These are phyloP conservation scores for Alcedo quadribrachys DNA, from an alignment of 2,797 vertebrate genomes.

Conservation along the genomic window DNA sequence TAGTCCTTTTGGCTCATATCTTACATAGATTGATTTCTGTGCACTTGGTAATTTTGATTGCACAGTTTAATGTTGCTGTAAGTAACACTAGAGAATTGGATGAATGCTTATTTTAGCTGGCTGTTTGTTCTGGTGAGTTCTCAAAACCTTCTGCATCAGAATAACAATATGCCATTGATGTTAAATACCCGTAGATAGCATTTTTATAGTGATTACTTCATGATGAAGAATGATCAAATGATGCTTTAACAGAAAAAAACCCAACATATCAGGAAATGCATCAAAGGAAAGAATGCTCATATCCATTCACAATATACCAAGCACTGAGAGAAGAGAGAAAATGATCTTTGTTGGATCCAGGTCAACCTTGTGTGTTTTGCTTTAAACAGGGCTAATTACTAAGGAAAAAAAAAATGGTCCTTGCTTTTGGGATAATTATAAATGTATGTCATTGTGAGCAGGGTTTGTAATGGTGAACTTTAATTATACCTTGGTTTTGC, in stretches of 20 bases:
- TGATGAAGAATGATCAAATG: neutral
- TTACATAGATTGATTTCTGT: neutral
- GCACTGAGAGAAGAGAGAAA: conserved; percentile 25
- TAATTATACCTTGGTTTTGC: conserved; percentile 51
- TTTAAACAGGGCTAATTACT: conserved; percentile 49
- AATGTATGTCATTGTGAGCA: neutral
- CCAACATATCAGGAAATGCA: neutral
- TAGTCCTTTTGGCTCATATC: neutral
- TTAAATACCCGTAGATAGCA: neutral
- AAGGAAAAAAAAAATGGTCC: neutral
- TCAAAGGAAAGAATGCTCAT: neutral
- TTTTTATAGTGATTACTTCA: neutral
- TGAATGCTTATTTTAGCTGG: neutral
- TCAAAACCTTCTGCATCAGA: neutral
- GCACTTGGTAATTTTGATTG: neutral
- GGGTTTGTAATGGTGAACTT: conserved; percentile 40
- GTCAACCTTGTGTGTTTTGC: conserved; percentile 22
- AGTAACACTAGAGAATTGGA: neutral
- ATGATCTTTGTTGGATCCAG: neutral
- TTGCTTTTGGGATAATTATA: conserved; percentile 31
- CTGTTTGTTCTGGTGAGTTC: neutral
- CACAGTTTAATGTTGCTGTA: neutral
- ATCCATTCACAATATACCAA: neutral
- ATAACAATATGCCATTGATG: neutral
- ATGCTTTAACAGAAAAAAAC: neutral